These are phyloP conservation scores for Scaptomyza hsui DNA, from an alignment of 1,140 invertebrate genomes.

Conservation along the genomic window DNA sequence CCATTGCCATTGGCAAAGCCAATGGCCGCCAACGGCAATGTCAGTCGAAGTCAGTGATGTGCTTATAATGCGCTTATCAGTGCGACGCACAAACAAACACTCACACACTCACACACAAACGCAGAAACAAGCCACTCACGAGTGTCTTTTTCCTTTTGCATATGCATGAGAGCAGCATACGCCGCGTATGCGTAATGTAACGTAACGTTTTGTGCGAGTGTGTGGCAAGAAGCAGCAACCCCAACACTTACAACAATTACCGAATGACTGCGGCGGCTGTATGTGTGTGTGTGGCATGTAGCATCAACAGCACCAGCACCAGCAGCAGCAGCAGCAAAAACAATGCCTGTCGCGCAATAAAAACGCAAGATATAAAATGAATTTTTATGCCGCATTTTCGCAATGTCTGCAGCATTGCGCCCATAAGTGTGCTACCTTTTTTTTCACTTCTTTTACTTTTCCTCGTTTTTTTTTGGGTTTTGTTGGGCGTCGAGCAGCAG, in stretches of 20 bases:
- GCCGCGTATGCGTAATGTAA: slow-evolving; percentile 7
- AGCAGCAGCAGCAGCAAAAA: slow-evolving; percentile 10
- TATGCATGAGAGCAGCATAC: slow-evolving; percentile 67
- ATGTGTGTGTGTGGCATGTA: slow-evolving; percentile 5
- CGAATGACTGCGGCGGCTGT: slow-evolving; percentile 3
- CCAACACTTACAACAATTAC: slow-evolving; percentile 39
- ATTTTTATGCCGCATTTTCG: slow-evolving; percentile 79
- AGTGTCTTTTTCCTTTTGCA: slow-evolving; percentile 54
- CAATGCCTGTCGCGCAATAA: slow-evolving; percentile 55
- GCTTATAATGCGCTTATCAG: slow-evolving; percentile 77
- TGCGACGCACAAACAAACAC: slow-evolving; percentile 39
- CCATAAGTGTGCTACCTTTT: slow-evolving; percentile 62
- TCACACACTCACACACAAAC: slow-evolving; percentile 3
- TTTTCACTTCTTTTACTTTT: slow-evolving; percentile 21
- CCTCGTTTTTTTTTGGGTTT: too few species aligned
- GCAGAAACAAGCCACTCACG: slow-evolving; percentile 1
- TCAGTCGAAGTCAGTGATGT: slow-evolving; percentile 51
- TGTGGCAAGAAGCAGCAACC: slow-evolving; percentile 6
- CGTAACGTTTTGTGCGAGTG: slow-evolving; percentile 38
- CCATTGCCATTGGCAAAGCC: slow-evolving; percentile 7
- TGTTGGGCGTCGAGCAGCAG: too few species aligned
- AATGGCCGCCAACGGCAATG: slow-evolving; percentile 2
- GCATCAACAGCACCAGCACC: neutral
- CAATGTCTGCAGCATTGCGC: slow-evolving; percentile 57
- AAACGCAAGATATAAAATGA: slow-evolving; percentile 75